Conservation (phyloP, 2,113 vertebrate species). For the Kryptolebias marmoratus region DNA sequence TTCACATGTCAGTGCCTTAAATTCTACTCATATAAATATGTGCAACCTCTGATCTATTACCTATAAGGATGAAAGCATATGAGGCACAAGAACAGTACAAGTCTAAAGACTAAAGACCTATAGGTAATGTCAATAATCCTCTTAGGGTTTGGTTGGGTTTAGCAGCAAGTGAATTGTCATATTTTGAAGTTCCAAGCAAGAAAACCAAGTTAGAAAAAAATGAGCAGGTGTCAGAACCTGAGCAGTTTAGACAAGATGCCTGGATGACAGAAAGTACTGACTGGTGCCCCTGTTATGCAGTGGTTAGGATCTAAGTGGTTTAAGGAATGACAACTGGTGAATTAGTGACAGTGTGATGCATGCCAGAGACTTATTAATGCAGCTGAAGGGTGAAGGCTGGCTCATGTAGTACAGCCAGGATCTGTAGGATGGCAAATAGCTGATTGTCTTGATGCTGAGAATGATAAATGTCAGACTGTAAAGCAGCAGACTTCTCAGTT, state of each 20-base stretch:
- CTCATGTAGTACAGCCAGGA: neutral
- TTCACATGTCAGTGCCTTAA: no score
- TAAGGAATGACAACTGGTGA: conserved; percentile 1
- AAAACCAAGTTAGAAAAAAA: neutral
- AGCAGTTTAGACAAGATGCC: neutral
- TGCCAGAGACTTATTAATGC: neutral
- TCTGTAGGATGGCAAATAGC: neutral
- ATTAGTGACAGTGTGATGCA: neutral
- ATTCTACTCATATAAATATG: neutral
- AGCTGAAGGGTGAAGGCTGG: neutral
- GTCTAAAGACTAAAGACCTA: neutral
- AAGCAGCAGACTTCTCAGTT: neutral
- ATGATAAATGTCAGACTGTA: neutral
- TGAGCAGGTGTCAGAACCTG: neutral
- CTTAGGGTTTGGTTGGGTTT: neutral
- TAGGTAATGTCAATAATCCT: neutral
- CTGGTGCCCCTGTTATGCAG: neutral
- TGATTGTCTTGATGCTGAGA: neutral
- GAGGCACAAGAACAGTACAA: neutral
- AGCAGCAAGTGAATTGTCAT: neutral
- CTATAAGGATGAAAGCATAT: neutral
- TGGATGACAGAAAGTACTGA: neutral
- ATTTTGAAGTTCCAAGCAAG: neutral
- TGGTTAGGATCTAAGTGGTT: neutral
- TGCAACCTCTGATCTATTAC: no score